Base-by-base conservation (phyloP, 2,797 vertebrate genomes). In the Holocentrus rufus region DNA sequence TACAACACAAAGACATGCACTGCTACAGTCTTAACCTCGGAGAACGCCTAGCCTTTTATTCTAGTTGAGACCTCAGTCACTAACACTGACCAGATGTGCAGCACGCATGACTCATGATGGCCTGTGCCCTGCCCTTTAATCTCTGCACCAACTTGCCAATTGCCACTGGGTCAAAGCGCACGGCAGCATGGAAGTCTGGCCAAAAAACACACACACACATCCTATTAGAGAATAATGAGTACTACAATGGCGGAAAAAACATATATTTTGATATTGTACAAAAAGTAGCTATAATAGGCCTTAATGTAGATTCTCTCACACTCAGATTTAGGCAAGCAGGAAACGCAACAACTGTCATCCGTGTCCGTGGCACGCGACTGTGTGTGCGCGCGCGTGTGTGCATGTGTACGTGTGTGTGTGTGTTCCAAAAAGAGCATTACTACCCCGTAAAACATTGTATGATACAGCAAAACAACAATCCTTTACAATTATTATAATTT, bases 41-140 rank as follows among this genome's bases (percentile, higher is more conserved):
- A 76, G 65, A 60, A 15, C 14, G 44, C 53, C 13, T 27, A 52
- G 44, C 53, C 13, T 27, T 49, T 39, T 27, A 15, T 60, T 18
- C 77, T 46, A 69, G 42, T 71, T 65, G 57, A 78, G 72, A 70
- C 59, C 65, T 55, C 61, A 64, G 71, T 62, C 67, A 36, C 76
- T 80, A 85, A 90, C 72, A 22, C 66, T 31, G 77, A 70, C 69
- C 84, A 88, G 85, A 88, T 90, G 87, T 91, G 85, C 42, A 2
- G 59, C 9, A 64, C 69, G 77, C 62, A 73, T 81, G 88, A 89
- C 75, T 89, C 87, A 83, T 55, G 67, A 53, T 17, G 75, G 47
- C 71, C 67, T 63, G 77, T 76, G 84, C 83, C 86, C 84, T 87
- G 66, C 77, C 83, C 83, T 85, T 87, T 87, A 80, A 89, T 88